Evolutionary conservation across 2,113 vertebrate genomes (phyloP).

Genomic region (Ornithorhynchus anatinus): DNA sequence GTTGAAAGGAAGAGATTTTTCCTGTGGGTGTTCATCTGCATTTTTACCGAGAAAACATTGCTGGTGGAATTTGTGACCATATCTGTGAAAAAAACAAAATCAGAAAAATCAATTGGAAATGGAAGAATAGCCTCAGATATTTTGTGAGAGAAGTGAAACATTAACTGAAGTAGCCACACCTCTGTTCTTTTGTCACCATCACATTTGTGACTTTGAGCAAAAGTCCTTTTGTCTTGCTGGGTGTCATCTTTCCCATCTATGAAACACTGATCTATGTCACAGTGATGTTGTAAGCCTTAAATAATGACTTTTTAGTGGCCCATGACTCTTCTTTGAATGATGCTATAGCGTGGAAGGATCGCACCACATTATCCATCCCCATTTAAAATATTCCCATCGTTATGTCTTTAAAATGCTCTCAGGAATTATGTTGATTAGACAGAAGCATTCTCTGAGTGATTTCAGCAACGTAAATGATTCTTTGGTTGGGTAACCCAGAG

Average conservation of each 20-base stretch:
- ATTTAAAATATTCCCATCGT: constrained; percentile 51
- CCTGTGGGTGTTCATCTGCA: no score
- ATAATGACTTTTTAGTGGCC: constrained; percentile 49
- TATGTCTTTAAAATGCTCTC: constrained; percentile 47
- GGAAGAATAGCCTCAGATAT: no score
- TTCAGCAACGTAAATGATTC: constrained; percentile 32
- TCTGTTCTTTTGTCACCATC: no score
- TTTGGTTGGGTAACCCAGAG: constrained; percentile 25
- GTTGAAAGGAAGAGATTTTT: no score
- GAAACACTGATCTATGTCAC: constrained; percentile 36
- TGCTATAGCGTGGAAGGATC: constrained; percentile 13
- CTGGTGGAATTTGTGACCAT: no score
- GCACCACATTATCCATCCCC: constrained; percentile 6
- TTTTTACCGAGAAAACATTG: no score
- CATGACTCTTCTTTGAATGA: constrained; percentile 33
- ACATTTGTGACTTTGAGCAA: constrained; percentile 33
- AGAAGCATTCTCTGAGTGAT: not conserved
- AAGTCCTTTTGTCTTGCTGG: constrained; percentile 16
- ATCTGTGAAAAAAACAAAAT: no score
- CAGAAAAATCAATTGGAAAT: no score
- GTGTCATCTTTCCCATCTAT: constrained; percentile 28
- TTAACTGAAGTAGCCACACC: no score
- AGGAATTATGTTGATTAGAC: constrained; percentile 46
- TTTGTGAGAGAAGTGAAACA: no score
- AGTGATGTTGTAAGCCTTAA: constrained; percentile 36